Base-by-base conservation (phyloP, 2,797 vertebrate genomes). In the Selene dorsalis region DNA sequence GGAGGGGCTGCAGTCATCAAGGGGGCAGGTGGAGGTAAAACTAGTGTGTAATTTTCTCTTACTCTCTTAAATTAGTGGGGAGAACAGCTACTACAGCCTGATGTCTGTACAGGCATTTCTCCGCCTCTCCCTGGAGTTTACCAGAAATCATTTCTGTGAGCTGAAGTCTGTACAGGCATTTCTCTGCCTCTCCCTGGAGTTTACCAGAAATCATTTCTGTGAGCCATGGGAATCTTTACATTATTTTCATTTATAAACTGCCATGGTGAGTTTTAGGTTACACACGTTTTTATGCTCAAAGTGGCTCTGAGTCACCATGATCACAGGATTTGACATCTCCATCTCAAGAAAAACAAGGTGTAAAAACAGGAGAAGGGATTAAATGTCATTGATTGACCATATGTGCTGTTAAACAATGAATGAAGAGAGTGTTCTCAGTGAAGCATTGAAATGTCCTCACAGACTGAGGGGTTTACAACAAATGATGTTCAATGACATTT, bases 31-130 rank as follows among this genome's bases (percentile, higher is more conserved):
- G 48, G 73, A 85, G 81, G 71, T 82, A 79, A 84, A 87, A 84
- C 43, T 73, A 65, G 73, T 77, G 63, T 84, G 77, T 78, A 88
- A 91, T 91, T 87, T 87, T 84, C 69, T 75, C 26, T 57, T 79
- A 72, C 65, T 66, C 26, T 83, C 71, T 73, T 56, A 79, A 88
- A 91, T 91, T 89, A 91, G 67, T 88, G 73, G 53, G 79, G 76
- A 74, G 71, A 73, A 71, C 30, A 39, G 48, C 64, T 70, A 47
- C 75, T 84, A 63, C 59, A 35, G 79, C 73, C 73, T 65, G 52
- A 38, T 61, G 82, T 82, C 67, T 86, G 59, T 38, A 32, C 39
- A 28, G 22, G 16, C 22, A 45, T 58, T 55, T 38, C 26, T 30
- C 39, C 52, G 69, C 55, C n/a, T 50, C 28, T 69, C 26, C 38